Evolutionary conservation across 92 coral and sea anemone genomes (phyloP).

Genomic region (Micromussa lordhowensis): DNA sequence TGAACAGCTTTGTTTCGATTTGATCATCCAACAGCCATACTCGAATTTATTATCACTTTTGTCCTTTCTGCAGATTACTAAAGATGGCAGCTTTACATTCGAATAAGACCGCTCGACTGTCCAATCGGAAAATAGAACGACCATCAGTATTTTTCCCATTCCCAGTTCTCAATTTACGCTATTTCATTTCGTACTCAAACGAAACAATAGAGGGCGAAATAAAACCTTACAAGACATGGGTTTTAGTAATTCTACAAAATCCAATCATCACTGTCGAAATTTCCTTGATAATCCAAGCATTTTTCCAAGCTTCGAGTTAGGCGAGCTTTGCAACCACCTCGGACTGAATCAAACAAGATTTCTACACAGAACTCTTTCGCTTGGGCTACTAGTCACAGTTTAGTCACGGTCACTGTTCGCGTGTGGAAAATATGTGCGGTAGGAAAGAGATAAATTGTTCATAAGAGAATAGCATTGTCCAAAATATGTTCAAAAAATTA

Average conservation of each 20-base stretch:
- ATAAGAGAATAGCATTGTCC: too few species aligned
- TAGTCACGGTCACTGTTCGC: background rate
- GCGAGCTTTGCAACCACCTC: background rate
- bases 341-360: background rate
- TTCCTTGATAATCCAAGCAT: background rate
- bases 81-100: too few species aligned
- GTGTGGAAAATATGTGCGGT: background rate
- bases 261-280: background rate
- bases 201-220: too few species aligned
- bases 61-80: background rate
- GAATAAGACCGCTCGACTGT: background rate
- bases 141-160: too few species aligned
- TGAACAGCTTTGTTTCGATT: background rate
- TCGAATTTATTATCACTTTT: too few species aligned
- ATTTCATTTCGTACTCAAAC: too few species aligned
- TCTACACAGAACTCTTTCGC: background rate
- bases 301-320: background rate
- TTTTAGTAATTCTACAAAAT: background rate
- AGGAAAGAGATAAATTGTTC: background rate
- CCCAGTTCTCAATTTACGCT: too few species aligned
- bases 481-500: too few species aligned
- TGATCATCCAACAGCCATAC: background rate
- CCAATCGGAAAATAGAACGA: too few species aligned
- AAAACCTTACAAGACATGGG: background rate
- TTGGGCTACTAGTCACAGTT: background rate